phyloP scores from a whole-genome alignment of 2,888 invertebrate species.

The Anticlea derivata region DNA sequence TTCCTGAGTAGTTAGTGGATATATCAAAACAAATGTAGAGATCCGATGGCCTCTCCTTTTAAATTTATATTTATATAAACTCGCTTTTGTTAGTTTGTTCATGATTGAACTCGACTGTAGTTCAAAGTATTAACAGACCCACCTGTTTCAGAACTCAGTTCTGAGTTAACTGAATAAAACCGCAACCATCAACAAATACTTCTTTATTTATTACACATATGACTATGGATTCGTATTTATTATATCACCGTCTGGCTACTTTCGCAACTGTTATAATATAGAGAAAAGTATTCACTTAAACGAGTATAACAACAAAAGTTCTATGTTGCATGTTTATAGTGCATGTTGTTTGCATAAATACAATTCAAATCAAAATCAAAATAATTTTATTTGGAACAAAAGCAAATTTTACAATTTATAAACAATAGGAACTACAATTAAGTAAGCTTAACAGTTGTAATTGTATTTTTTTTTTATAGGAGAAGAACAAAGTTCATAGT shows the following conservation, averaged over 20 bases:
- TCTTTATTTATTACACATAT: conserved; percentile 41
- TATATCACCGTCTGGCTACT: conserved; percentile 55
- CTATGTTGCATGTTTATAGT: not conserved
- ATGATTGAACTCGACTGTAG: not conserved
- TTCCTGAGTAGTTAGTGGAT: not conserved
- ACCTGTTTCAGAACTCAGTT: conserved; percentile 1
- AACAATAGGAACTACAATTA: too few relatives aligned
- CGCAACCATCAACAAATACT: conserved; percentile 47
- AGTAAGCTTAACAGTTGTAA: not conserved
- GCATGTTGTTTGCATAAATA: conserved; percentile 7
- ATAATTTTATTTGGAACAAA: too few relatives aligned
- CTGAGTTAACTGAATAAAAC: conserved; percentile 36
- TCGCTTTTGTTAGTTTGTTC: too few relatives aligned
- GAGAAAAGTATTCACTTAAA: not conserved
- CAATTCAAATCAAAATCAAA: too few relatives aligned
- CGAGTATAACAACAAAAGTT: not conserved
- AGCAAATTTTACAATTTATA: too few relatives aligned
- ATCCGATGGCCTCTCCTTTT: not conserved
- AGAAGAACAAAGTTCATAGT: conserved; percentile 4
- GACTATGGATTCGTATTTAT: conserved; percentile 43
- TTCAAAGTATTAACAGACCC: not conserved
- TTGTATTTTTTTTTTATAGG: conserved; percentile 1
- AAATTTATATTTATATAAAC: too few relatives aligned
- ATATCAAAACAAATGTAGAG: too few relatives aligned
- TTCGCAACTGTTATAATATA: conserved; percentile 47